Evolutionary conservation across 2,113 vertebrate species (phyloP).

Genomic region (Hystrix brachyura): DNA sequence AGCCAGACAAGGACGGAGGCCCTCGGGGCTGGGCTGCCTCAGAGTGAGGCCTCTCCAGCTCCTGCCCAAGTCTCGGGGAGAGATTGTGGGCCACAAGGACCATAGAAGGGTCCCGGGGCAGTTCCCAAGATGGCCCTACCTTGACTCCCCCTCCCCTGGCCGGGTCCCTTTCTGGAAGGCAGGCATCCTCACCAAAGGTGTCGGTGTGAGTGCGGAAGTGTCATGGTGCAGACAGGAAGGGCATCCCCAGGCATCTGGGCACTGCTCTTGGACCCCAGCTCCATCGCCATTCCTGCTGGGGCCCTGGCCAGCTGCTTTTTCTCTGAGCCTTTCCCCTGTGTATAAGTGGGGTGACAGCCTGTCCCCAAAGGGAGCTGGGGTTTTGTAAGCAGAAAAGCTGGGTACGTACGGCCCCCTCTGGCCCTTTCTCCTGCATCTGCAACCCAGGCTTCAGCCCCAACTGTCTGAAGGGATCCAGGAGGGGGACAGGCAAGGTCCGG

Average conservation of each 20-base stretch:
- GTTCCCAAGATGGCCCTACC: not conserved
- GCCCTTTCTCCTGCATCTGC: not conserved
- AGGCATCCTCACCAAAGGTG: not conserved
- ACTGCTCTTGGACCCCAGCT: not conserved
- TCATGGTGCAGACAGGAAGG: not conserved
- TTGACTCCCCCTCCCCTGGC: not conserved
- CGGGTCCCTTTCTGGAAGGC: not conserved
- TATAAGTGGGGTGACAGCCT: not conserved
- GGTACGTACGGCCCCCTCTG: not conserved
- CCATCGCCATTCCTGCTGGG: not conserved
- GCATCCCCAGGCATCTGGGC: not conserved
- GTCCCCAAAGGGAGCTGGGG: not conserved
- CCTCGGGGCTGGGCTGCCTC: not conserved
- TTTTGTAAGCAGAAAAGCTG: not conserved
- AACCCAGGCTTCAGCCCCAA: not conserved
- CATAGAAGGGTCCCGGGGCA: not conserved
- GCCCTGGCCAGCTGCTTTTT: not conserved
- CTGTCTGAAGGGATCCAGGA: not conserved
- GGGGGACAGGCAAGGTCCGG: not conserved
- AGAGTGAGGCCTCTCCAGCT: not conserved
- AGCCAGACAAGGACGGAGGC: not conserved
- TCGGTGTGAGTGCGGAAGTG: not conserved
- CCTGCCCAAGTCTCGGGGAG: not conserved
- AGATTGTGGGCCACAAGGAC: rapidly evolving
- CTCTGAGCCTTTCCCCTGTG: not conserved